Evolutionary conservation across 2,797 vertebrate genomes (phyloP).

Genomic region (Anableps anableps): DNA sequence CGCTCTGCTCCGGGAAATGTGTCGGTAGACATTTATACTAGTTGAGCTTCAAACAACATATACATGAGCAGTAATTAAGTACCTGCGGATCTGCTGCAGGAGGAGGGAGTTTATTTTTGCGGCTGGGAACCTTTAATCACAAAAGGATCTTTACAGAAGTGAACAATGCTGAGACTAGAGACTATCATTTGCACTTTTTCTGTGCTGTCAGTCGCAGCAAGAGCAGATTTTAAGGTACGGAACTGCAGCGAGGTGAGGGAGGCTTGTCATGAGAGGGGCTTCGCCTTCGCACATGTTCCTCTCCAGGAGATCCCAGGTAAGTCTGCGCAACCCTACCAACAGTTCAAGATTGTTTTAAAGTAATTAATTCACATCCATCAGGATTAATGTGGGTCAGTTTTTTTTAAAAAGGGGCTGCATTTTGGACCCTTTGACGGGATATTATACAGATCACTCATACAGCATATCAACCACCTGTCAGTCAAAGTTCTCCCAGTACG

Average conservation of each 20-base stretch:
- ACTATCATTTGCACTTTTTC: slow-evolving; percentile 79
- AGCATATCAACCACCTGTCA: slow-evolving; percentile 61
- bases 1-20: slow-evolving; percentile 36
- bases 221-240: slow-evolving; percentile 83
- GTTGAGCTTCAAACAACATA: slow-evolving; percentile 54
- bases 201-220: slow-evolving; percentile 75
- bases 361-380: background rate
- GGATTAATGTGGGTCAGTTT: background rate
- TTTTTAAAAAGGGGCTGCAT: background rate
- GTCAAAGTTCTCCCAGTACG: slow-evolving; percentile 25
- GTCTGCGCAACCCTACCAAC: slow-evolving; percentile 32
- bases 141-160: slow-evolving; percentile 56
- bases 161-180: slow-evolving; percentile 76
- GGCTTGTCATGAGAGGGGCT: slow-evolving; percentile 86
- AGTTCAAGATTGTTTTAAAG: background rate
- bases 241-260: slow-evolving; percentile 91
- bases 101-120: slow-evolving; percentile 40
- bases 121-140: slow-evolving; percentile 39
- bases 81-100: slow-evolving; percentile 69
- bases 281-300: slow-evolving; percentile 88
- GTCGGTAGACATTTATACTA: slow-evolving; percentile 47
- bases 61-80: slow-evolving; percentile 52
- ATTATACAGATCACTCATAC: background rate
- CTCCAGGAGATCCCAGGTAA: slow-evolving; percentile 93
- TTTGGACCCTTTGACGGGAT: slow-evolving; percentile 6